phyloP scores from a whole-genome alignment of 2,113 vertebrate species.

The Oryzias javanicus region DNA sequence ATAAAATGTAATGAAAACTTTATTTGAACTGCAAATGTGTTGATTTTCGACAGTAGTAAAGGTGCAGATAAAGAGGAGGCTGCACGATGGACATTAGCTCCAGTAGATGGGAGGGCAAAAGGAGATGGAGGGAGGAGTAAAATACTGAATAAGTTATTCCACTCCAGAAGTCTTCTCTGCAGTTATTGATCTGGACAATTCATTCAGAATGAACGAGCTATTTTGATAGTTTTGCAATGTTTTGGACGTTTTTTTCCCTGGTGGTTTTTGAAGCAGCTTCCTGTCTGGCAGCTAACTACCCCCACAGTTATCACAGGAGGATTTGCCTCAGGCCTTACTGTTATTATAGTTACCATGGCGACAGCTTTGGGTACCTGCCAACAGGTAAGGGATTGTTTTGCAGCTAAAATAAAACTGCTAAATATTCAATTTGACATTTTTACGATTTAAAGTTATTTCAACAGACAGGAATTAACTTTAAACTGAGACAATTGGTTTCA shows the following conservation, averaged over 20 bases:
- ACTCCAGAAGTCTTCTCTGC: constrained; percentile 17
- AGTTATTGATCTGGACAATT: neutral
- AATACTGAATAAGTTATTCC: constrained; percentile 26
- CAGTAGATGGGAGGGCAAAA: constrained; percentile 54
- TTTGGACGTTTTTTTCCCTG: constrained; percentile 57
- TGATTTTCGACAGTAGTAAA: neutral
- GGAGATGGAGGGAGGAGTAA: constrained; percentile 41
- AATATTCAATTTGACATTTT: neutral
- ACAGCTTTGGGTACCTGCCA: constrained; percentile 51
- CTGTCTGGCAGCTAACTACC: constrained; percentile 59
- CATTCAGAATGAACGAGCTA: neutral
- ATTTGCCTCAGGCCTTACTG: constrained; percentile 83
- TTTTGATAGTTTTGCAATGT: constrained; percentile 47
- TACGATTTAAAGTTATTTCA: neutral
- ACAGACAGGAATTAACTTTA: neutral
- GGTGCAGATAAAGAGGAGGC: constrained; percentile 38
- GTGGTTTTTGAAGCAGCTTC: constrained; percentile 60
- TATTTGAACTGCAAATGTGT: neutral
- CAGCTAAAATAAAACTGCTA: neutral
- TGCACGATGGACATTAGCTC: constrained; percentile 42
- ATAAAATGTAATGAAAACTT: constrained; percentile 6
- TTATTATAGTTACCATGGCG: constrained; percentile 68
- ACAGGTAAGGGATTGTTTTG: constrained; percentile 74
- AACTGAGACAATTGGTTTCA: constrained; percentile 15
- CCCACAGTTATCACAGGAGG: constrained; percentile 78